phyloP scores from a whole-genome alignment of 92 coral and sea anemone genomes.

The Galaxea fascicularis region DNA sequence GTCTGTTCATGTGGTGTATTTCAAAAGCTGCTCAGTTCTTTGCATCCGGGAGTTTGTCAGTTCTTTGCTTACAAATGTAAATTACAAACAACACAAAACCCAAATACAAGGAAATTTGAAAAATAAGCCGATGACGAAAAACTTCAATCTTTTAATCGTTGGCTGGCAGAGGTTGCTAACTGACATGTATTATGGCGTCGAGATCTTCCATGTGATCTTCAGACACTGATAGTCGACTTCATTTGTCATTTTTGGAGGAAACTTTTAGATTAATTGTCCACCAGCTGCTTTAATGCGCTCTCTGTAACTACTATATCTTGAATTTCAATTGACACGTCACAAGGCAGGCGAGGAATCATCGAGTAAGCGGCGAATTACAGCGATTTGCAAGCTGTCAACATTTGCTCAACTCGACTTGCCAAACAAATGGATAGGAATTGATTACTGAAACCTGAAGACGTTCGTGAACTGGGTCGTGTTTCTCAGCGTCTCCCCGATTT shows the following conservation, averaged over 20 bases:
- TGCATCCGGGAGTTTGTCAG: slow-evolving; percentile 28
- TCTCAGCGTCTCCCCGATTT: not conserved
- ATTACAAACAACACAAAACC: not conserved
- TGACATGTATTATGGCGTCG: not conserved
- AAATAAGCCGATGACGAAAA: slow-evolving; percentile 4
- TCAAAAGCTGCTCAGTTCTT: not conserved
- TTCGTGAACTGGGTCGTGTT: not conserved
- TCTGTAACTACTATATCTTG: not conserved
- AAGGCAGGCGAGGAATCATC: not conserved
- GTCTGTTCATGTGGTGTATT: not conserved
- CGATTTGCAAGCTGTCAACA: slow-evolving; percentile 38
- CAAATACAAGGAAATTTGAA: slow-evolving; percentile 4
- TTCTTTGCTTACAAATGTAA: slow-evolving; percentile 5
- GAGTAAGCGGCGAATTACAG: slow-evolving; percentile 45
- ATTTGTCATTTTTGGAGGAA: slow-evolving; percentile 7
- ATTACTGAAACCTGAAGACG: not conserved
- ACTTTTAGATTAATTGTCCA: not conserved
- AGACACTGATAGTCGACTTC: not conserved
- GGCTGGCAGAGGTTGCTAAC: not conserved
- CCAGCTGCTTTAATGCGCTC: slow-evolving; percentile 36
- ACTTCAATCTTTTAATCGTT: not conserved
- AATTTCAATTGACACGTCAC: slow-evolving; percentile 43
- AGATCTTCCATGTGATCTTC: not conserved
- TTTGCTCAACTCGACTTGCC: not conserved
- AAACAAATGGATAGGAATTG: slow-evolving; percentile 17